Evolutionary conservation across 2,797 vertebrate genomes (phyloP).

Genomic region (Taenioides sp.): DNA sequence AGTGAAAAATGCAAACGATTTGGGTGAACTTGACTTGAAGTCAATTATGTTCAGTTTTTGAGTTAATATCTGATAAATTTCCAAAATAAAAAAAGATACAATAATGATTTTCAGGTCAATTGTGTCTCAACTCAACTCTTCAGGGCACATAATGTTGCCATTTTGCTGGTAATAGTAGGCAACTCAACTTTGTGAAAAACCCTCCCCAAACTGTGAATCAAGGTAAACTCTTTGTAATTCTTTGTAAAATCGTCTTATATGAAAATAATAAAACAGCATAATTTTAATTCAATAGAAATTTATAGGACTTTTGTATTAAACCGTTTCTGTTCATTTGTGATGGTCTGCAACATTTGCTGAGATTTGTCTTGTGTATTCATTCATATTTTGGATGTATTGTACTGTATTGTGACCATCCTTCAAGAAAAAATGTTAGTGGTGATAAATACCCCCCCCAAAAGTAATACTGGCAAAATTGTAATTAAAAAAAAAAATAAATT

Average conservation of each 20-base stretch:
- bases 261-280: background rate
- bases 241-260: background rate
- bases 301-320: background rate
- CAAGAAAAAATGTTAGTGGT: slow-evolving; percentile 24
- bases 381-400: background rate
- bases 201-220: background rate
- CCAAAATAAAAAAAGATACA: background rate
- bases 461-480: slow-evolving; percentile 45
- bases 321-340: background rate
- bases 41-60: background rate
- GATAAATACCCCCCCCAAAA: slow-evolving; percentile 42
- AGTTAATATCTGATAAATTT: background rate
- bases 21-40: background rate
- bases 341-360: background rate
- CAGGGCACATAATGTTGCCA: background rate
- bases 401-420: slow-evolving; percentile 8
- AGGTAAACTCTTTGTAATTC: background rate
- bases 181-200: background rate
- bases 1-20: slow-evolving; percentile 32
- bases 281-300: background rate
- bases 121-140: background rate
- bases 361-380: background rate
- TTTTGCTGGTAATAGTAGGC: background rate
- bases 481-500: slow-evolving; percentile 57
- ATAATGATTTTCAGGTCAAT: background rate